These are phyloP conservation scores for Ammodytes dubius DNA, from an alignment of 2,113 vertebrate genomes.

Conservation along the genomic window DNA sequence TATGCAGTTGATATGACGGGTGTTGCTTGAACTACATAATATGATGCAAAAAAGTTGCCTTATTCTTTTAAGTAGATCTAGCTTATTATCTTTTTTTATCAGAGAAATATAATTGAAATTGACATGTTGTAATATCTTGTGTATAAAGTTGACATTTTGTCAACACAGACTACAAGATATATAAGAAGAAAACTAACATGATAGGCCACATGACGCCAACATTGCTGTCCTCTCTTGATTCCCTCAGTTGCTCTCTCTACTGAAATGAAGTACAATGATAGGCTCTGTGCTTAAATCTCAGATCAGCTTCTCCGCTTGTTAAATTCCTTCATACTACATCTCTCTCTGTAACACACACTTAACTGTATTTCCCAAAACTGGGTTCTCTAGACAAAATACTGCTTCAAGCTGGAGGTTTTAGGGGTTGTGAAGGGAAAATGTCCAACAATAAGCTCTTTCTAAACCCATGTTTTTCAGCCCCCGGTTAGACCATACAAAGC, in stretches of 20 bases:
- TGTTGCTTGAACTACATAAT: too few species aligned
- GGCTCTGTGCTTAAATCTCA: slow-evolving; percentile 66
- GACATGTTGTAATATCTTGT: too few species aligned
- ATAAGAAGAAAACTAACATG: background rate
- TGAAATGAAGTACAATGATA: slow-evolving; percentile 68
- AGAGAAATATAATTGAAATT: too few species aligned
- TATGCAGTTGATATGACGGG: too few species aligned
- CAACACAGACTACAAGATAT: too few species aligned
- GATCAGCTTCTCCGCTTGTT: slow-evolving; percentile 32
- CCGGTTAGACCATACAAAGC: slow-evolving; percentile 41
- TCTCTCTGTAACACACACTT: slow-evolving; percentile 34
- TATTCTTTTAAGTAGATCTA: too few species aligned
- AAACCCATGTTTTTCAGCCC: slow-evolving; percentile 42
- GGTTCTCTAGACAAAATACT: slow-evolving; percentile 64
- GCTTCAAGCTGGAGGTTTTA: slow-evolving; percentile 53
- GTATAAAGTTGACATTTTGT: too few species aligned
- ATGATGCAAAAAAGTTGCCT: too few species aligned
- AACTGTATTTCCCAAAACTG: slow-evolving; percentile 49
- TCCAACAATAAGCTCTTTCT: slow-evolving; percentile 78
- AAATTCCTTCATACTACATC: slow-evolving; percentile 50
- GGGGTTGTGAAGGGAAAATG: slow-evolving; percentile 52
- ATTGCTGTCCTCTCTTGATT: slow-evolving; percentile 21
- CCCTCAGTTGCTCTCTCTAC: slow-evolving; percentile 26
- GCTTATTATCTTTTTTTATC: too few species aligned
- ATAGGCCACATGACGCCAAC: slow-evolving; percentile 47